Evolutionary conservation across 2,113 vertebrate species (phyloP), one percentile per base, ranked within the genome.

Genomic region (Geococcyx californianus): DNA sequence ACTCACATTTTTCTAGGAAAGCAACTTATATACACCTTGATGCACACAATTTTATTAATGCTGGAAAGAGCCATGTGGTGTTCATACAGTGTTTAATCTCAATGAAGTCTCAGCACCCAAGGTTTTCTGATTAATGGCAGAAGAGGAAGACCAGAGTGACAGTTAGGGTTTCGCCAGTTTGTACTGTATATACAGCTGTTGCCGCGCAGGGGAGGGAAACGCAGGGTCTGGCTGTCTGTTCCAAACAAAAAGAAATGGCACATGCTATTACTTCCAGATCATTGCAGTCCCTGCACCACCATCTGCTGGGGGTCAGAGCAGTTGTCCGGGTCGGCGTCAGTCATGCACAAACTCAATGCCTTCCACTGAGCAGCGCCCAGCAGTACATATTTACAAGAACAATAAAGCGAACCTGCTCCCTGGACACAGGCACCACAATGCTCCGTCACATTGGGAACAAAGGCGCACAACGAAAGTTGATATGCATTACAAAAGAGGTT

Each of bases 201-300:
- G 94, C 93, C 79, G 42, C 54, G 1, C 84, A 91, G 93, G 95
- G 90, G 87, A 93, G 95, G 93, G 96, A 93, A 96, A 90, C 19
- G 11, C 87, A 92, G 92, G 96, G 96, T 97, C 97, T 96, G 95
- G 96, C 98, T 94, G 97, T 95, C 97, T 94, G 90, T 97, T 96
- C 97, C 97, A 98, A 98, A 99, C 98, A 98, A 98, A 98, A 98
- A 98, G 98, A 98, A 98, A 98, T 98, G 98, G 98, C 98, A 98
- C 98, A 98, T 98, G 98, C 97, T 98, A 98, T 99, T 99, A 98
- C 98, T 99, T 99, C 98, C 98, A 98, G 98, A 98, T 98, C 98
- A 98, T 96, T 96, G 98, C 98, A 98, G 97, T 97, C 96, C 98
- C 98, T 98, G 98, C 98, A 97, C 97, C 97, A 98, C 98, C 98